These are phyloP conservation scores for Semnornis frantzii DNA, from an alignment of 2,113 vertebrate genomes.

Conservation along the genomic window DNA sequence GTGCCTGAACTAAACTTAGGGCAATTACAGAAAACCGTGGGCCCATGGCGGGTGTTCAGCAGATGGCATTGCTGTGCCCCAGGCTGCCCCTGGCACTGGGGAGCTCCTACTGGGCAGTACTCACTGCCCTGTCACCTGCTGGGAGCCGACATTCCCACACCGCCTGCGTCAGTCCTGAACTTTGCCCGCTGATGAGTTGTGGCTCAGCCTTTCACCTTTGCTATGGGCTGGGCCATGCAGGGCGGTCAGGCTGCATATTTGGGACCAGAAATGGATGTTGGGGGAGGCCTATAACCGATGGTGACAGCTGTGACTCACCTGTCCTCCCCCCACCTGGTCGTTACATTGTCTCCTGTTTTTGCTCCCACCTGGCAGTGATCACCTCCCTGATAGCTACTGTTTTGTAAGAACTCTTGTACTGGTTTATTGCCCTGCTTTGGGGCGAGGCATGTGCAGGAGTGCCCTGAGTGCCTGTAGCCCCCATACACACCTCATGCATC, in stretches of 20 bases:
- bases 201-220: not conserved
- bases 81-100: not conserved
- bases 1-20: not conserved
- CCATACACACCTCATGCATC: not conserved
- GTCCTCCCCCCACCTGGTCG: not conserved
- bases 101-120: not conserved
- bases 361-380: not conserved
- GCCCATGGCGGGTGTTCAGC: not conserved
- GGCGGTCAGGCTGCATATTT: not conserved
- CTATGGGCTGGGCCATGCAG: fast-evolving
- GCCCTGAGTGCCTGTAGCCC: not conserved
- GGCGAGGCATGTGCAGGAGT: fast-evolving
- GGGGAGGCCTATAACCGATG: fast-evolving
- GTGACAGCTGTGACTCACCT: not conserved
- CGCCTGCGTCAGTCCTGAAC: not conserved
- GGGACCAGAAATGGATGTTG: not conserved
- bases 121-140: fast-evolving
- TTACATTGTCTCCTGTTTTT: fast-evolving
- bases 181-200: not conserved
- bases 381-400: not conserved
- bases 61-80: not conserved
- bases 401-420: not conserved
- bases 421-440: not conserved
- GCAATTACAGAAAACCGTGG: not conserved
- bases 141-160: not conserved